phyloP scores from a whole-genome alignment of 1,140 invertebrate genomes.

The Vollenhovia emeryi region DNA sequence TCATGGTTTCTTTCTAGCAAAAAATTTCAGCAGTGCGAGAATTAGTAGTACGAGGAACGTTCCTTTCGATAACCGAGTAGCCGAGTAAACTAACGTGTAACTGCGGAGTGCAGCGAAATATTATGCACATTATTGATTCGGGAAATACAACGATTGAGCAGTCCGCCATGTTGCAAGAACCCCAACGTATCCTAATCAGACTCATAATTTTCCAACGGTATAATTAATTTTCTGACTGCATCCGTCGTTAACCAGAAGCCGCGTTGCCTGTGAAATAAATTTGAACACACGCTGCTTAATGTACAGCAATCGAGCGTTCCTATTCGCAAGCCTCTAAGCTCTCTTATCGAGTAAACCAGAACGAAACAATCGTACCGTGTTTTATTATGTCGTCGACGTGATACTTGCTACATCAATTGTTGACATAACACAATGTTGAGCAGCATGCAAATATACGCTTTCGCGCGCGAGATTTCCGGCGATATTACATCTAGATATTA shows the following conservation, averaged over 20 bases:
- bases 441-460: slow-evolving; percentile 34
- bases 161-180: background rate
- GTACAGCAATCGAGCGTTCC: background rate
- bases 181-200: background rate
- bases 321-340: slow-evolving; percentile 10
- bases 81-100: background rate
- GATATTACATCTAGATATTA: slow-evolving; percentile 31
- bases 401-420: slow-evolving; percentile 15
- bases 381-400: background rate
- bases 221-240: slow-evolving; percentile 1
- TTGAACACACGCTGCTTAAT: background rate
- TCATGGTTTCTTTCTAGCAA: background rate
- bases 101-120: background rate
- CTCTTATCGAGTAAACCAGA: background rate
- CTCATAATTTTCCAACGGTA: background rate
- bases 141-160: slow-evolving; percentile 18
- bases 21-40: background rate
- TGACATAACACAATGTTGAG: slow-evolving; percentile 19
- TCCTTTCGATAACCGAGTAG: background rate
- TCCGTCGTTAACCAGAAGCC: background rate
- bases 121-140: background rate
- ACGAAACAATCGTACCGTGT: background rate
- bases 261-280: slow-evolving; percentile 9
- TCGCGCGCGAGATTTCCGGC: slow-evolving; percentile 17
- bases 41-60: slow-evolving; percentile 14